Evolutionary conservation across 64 coral and sea anemone species (phyloP).

Genomic region (Pachyseris speciosa): DNA sequence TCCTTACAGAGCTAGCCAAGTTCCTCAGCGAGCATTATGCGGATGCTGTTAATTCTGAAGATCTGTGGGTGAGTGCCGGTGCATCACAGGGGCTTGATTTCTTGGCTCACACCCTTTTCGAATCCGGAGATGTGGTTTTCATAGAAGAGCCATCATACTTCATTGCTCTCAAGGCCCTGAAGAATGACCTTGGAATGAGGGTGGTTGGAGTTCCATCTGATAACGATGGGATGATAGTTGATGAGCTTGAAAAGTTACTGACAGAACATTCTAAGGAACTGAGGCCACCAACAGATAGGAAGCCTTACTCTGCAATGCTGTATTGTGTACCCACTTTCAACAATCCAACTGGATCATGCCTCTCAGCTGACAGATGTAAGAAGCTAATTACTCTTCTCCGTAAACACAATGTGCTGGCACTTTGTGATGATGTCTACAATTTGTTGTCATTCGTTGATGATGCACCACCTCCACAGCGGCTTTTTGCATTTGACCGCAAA

Average conservation of each 20-base stretch:
- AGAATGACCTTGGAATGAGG: slow-evolving; percentile 74
- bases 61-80: slow-evolving; percentile 76
- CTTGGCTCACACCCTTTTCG: slow-evolving; percentile 40
- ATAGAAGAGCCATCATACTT: slow-evolving; percentile 91
- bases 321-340: slow-evolving; percentile 86
- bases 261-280: slow-evolving; percentile 43
- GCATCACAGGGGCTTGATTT: slow-evolving; percentile 73
- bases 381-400: slow-evolving; percentile 77
- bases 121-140: slow-evolving; percentile 80
- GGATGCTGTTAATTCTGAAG: slow-evolving; percentile 48
- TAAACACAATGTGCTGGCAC: slow-evolving; percentile 79
- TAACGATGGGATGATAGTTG: slow-evolving; percentile 78
- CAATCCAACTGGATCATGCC: slow-evolving; percentile 74
- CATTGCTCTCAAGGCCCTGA: slow-evolving; percentile 63
- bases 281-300: slow-evolving; percentile 36
- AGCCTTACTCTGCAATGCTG: slow-evolving; percentile 74
- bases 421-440: slow-evolving; percentile 96
- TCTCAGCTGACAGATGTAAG: slow-evolving; percentile 62
- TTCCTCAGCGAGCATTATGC: slow-evolving; percentile 73
- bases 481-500: slow-evolving; percentile 79
- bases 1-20: slow-evolving; percentile 68
- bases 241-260: slow-evolving; percentile 74
- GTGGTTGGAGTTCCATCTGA: slow-evolving; percentile 70
- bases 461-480: slow-evolving; percentile 44
- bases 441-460: slow-evolving; percentile 67